Evolutionary conservation across 2,888 invertebrate species (phyloP).

Genomic region (Gonocerus acuteangulatus): DNA sequence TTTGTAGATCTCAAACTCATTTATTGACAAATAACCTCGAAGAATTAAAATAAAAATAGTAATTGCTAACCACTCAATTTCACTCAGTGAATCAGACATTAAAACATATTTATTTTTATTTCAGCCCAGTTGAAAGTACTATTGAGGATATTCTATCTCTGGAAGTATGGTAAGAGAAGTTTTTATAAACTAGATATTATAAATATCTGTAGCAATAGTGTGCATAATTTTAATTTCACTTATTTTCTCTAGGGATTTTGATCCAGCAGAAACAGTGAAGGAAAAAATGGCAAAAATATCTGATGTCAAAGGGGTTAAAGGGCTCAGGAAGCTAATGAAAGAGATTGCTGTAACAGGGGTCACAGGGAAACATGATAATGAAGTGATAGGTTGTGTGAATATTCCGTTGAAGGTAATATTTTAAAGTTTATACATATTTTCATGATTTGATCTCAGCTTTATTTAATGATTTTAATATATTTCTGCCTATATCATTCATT

Average conservation of each 20-base stretch:
- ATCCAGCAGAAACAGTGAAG: conserved; percentile 79
- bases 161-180: conserved; percentile 65
- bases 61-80: no score
- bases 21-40: no score
- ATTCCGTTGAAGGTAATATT: conserved; percentile 69
- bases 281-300: conserved; percentile 80
- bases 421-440: conserved; percentile 24
- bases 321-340: conserved; percentile 74
- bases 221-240: no score
- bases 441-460: no score
- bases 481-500: no score
- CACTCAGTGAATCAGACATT: no score
- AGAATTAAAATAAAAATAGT: no score
- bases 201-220: no score
- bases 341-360: conserved; percentile 90
- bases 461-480: no score
- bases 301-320: conserved; percentile 77
- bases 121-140: conserved; percentile 65
- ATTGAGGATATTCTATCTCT: conserved; percentile 65
- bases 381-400: conserved; percentile 83
- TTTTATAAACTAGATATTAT: conserved; percentile 6
- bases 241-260: conserved; percentile 68
- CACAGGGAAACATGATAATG: conserved; percentile 88
- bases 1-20: no score
- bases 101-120: no score